Conservation (phyloP, 1,140 invertebrate species). For the Leptinotarsa lineolata region DNA sequence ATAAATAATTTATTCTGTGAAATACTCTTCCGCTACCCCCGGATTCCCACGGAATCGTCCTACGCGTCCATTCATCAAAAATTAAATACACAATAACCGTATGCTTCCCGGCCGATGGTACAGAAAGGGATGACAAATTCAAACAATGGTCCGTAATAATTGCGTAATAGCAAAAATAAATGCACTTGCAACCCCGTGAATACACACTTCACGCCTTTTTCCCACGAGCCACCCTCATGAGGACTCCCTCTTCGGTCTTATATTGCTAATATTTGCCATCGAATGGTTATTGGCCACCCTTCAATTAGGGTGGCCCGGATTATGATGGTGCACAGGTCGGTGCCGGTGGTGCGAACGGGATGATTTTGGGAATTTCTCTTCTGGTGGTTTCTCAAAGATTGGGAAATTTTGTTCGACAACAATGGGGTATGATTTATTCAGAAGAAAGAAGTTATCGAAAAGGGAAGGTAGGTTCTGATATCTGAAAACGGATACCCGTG, state of each 20-base stretch:
- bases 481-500: too few relatives aligned
- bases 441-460: not conserved
- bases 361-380: not conserved
- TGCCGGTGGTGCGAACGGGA: not conserved
- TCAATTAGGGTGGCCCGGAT: conserved; percentile 2
- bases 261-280: conserved; percentile 20
- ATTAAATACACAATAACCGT: conserved; percentile 22
- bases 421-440: not conserved
- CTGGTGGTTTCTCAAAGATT: not conserved
- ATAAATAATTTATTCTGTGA: not conserved
- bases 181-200: conserved; percentile 15
- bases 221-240: conserved; percentile 20
- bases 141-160: not conserved
- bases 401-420: not conserved
- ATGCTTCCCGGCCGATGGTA: conserved; percentile 13
- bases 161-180: conserved; percentile 12
- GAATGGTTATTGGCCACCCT: conserved; percentile 13
- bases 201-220: conserved; percentile 12
- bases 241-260: conserved; percentile 9
- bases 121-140: conserved; percentile 12
- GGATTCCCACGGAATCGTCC: conserved; percentile 4
- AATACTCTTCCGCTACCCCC: not conserved
- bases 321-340: not conserved
- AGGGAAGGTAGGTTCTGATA: too few relatives aligned
- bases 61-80: conserved; percentile 15